phyloP scores from a whole-genome alignment of 1,140 invertebrate genomes.

The Heliconius nattereri region DNA sequence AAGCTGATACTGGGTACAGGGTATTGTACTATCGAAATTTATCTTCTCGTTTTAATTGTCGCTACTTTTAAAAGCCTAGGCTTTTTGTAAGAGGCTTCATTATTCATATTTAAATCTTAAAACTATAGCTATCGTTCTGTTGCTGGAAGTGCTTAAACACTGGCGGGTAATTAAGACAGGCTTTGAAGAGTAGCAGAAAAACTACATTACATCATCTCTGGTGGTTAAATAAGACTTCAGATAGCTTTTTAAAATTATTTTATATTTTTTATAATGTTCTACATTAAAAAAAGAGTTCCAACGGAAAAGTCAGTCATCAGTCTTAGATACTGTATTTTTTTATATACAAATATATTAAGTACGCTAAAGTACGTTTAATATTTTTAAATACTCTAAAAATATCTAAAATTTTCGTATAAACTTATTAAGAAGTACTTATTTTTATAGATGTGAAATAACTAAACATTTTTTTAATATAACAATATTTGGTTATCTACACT shows the following conservation, averaged over 20 bases:
- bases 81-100: conserved; percentile 25
- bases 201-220: background rate
- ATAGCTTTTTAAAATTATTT: background rate
- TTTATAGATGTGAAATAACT: too few species aligned
- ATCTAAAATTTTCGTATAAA: too few species aligned
- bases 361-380: too few species aligned
- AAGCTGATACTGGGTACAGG: background rate
- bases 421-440: too few species aligned
- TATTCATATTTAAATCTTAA: conserved; percentile 32
- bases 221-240: background rate
- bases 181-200: conserved; percentile 15
- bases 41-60: background rate
- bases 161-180: conserved; percentile 22
- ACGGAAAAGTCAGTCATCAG: too few species aligned
- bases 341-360: too few species aligned
- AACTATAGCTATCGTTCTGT: conserved; percentile 31
- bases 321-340: too few species aligned
- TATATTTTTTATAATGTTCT: too few species aligned
- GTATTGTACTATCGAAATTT: background rate
- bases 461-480: too few species aligned
- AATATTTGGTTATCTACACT: too few species aligned
- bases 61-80: conserved; percentile 18
- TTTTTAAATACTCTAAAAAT: too few species aligned
- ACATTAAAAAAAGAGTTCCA: too few species aligned
- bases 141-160: conserved; percentile 26